phyloP scores from a whole-genome alignment of 2,797 vertebrate genomes.

The Meda fulgida region DNA sequence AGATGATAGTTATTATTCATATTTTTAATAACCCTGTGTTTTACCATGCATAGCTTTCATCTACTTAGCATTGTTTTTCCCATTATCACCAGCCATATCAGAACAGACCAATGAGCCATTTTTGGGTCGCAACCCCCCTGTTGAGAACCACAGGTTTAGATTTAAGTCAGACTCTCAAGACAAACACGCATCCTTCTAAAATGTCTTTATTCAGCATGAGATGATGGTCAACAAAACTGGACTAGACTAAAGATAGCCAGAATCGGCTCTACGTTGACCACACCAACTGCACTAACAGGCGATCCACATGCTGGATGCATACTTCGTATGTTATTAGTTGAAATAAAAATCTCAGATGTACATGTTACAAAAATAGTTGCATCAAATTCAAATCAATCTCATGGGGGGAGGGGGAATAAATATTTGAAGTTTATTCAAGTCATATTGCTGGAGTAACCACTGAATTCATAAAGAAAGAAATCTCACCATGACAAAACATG shows the following conservation, averaged over 20 bases:
- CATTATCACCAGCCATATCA: neutral
- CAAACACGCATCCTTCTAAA: constrained; percentile 66
- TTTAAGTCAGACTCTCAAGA: constrained; percentile 26
- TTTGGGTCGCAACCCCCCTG: too few species aligned
- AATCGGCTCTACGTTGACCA: constrained; percentile 43
- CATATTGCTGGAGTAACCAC: constrained; percentile 54
- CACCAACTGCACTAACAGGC: constrained; percentile 49
- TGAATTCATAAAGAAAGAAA: constrained; percentile 51
- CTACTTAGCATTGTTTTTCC: neutral
- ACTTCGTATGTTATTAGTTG: constrained; percentile 8
- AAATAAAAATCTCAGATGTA: constrained; percentile 63
- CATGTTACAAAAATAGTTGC: constrained; percentile 81
- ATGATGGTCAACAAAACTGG: constrained; percentile 68
- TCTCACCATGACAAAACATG: constrained; percentile 54
- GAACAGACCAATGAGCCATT: neutral
- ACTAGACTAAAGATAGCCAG: constrained; percentile 59
- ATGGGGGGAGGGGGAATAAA: constrained; percentile 64
- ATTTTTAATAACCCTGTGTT: neutral
- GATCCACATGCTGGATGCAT: constrained; percentile 59
- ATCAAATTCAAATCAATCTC: constrained; percentile 77
- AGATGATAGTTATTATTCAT: neutral
- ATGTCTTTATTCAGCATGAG: constrained; percentile 78
- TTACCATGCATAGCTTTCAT: neutral
- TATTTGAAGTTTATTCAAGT: constrained; percentile 58
- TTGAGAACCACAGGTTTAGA: neutral